Base-by-base conservation (phyloP, 2,888 invertebrate genomes). In the Hemithea aestivaria region DNA sequence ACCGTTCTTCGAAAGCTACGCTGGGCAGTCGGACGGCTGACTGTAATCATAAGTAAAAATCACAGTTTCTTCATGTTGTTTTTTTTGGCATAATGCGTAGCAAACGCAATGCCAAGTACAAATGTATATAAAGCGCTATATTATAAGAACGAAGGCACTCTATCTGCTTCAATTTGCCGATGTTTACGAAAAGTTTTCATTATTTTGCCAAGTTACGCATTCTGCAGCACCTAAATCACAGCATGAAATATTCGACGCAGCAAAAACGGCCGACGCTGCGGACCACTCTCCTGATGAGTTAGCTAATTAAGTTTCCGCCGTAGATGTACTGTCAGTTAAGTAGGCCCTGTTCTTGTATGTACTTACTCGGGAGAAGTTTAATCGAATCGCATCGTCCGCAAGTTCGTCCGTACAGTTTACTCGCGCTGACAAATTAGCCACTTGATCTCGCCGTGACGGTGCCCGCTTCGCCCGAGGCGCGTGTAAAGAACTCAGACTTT, bases 371-470 rank as follows among this genome's bases (percentile, higher is more conserved):
- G 50, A 56, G 65, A 77, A 84, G 80, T 85, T 87, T 81, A 85
- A 85, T 85, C 84, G 84, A 84, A 80, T 85, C 73, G 79, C 80
- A 78, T 62, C 73, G 75, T 63, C 77, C 74, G 69, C 59, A 58
- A 68, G 67, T 66, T 68, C 66, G 58, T 62, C 57, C 56, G 51
- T 62, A 51, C 67, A 78, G 66, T 84, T 78, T 70, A 63, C 65
- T 71, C 62, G 63, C 60, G 58, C 72, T 83, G 80, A 83, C 80
- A 84, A 85, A 83, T 84, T 84, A 81, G 70, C 74, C 75, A 77
- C 78, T 81, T 79, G 79, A 74, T 78, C 73, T 69, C 50, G 57
- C 61, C 55, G 55, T 62, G 16, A 2, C 16, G 5, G 2, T 2
- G 5, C 16, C 3, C 16, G 16, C 16, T 4, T 2, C 5, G 67